Evolutionary conservation across 1,140 invertebrate genomes (phyloP).

Genomic region (Laodelphax striatellus): DNA sequence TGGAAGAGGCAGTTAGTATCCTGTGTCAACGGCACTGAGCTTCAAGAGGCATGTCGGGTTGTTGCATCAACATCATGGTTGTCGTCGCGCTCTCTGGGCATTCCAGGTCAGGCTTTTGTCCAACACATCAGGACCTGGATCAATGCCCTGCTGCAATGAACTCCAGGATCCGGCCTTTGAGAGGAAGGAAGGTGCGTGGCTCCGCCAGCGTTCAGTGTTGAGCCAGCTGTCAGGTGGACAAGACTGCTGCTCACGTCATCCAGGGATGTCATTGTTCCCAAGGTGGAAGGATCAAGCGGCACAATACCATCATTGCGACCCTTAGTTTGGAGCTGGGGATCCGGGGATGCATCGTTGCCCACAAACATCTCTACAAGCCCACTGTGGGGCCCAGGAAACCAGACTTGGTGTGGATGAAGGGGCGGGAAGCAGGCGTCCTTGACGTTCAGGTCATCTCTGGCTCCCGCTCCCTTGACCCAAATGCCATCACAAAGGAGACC

Average conservation of each 20-base stretch:
- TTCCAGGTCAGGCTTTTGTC: conserved; percentile 19
- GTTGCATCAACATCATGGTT: neutral
- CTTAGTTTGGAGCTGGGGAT: conserved; percentile 1
- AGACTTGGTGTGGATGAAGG: neutral
- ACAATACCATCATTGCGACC: conserved; percentile 21
- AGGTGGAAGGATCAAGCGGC: conserved; percentile 26
- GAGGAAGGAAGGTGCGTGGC: conserved; percentile 13
- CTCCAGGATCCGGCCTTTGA: conserved; percentile 16
- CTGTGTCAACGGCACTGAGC: neutral
- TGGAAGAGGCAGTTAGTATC: neutral
- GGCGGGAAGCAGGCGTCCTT: neutral
- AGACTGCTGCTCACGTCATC: conserved; percentile 30
- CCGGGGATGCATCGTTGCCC: neutral
- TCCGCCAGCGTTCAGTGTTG: conserved; percentile 19
- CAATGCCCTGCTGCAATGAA: conserved; percentile 19
- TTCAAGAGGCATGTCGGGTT: neutral
- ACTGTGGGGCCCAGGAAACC: neutral
- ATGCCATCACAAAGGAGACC: neutral
- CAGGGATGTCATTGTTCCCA: conserved; percentile 30
- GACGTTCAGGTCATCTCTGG: neutral
- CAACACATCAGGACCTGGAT: conserved; percentile 12
- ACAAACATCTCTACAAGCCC: neutral
- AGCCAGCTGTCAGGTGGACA: conserved; percentile 25
- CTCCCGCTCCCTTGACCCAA: neutral
- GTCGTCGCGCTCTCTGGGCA: neutral